Evolutionary conservation across 2,797 vertebrate species (phyloP).

Genomic region (Poecilia picta): DNA sequence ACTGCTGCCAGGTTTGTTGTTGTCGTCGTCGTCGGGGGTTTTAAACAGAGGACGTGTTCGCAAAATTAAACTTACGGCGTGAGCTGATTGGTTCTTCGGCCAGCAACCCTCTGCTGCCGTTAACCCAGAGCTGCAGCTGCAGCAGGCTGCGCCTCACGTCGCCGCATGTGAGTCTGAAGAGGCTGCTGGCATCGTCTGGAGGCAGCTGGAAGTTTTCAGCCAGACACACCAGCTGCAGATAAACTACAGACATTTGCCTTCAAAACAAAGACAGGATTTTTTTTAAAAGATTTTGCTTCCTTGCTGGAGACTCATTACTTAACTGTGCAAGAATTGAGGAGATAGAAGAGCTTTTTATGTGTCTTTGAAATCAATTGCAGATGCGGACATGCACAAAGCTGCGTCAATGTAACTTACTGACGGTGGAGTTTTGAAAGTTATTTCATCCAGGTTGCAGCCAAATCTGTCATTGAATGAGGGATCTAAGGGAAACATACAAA

Average conservation of each 20-base stretch:
- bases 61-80: slow-evolving; percentile 20
- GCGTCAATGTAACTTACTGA: slow-evolving; percentile 73
- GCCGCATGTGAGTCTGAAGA: slow-evolving; percentile 80
- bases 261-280: not conserved
- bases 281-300: too few species aligned
- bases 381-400: not conserved
- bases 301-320: not conserved
- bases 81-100: slow-evolving; percentile 3
- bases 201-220: slow-evolving; percentile 84
- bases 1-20: not conserved
- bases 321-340: not conserved
- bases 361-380: not conserved
- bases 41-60: not conserved
- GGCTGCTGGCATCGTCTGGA: slow-evolving; percentile 75
- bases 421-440: slow-evolving; percentile 85
- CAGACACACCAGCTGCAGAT: slow-evolving; percentile 89
- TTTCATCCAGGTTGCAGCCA: slow-evolving; percentile 86
- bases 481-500: slow-evolving; percentile 77
- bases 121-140: slow-evolving; percentile 90
- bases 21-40: accelerated
- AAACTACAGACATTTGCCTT: slow-evolving; percentile 88
- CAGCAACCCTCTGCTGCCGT: slow-evolving; percentile 75
- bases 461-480: slow-evolving; percentile 88
- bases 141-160: slow-evolving; percentile 90
- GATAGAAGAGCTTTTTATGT: not conserved